Conservation (phyloP, 2,797 vertebrate species). For the Scleropages formosus region DNA sequence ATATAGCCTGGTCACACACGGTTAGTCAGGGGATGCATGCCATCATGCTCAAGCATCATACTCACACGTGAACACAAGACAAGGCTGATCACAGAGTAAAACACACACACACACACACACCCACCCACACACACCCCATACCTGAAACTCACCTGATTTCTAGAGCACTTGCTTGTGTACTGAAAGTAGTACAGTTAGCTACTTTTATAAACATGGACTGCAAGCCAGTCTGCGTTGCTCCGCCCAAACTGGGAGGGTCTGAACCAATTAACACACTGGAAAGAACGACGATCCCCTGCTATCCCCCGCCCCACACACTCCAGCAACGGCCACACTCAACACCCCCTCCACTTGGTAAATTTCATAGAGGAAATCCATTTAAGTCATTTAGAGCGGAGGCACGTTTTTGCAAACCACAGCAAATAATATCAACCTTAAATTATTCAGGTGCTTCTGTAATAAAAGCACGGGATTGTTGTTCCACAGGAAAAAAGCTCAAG, state of each 20-base stretch:
- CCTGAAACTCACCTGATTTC: constrained; percentile 79
- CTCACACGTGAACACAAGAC: constrained; percentile 29
- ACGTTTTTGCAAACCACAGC: constrained; percentile 72
- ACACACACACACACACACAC: constrained; percentile 13
- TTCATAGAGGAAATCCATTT: constrained; percentile 83
- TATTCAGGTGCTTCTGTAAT: constrained; percentile 83
- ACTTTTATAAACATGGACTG: constrained; percentile 70
- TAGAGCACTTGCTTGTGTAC: constrained; percentile 75
- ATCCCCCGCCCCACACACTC: constrained; percentile 34
- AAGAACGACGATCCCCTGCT: constrained; percentile 48
- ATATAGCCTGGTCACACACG: neutral
- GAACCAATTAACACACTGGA: constrained; percentile 77
- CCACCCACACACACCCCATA: constrained; percentile 27
- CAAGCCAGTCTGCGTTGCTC: constrained; percentile 56
- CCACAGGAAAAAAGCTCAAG: constrained; percentile 66
- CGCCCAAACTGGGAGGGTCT: constrained; percentile 84
- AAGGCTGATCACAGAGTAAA: constrained; percentile 23
- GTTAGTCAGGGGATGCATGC: constrained; percentile 32
- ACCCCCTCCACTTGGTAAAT: constrained; percentile 59
- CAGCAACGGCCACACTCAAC: constrained; percentile 53
- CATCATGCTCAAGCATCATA: constrained; percentile 31
- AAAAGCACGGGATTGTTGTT: constrained; percentile 83
- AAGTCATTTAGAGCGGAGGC: constrained; percentile 76
- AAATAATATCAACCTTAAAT: constrained; percentile 86
- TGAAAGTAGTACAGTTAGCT: constrained; percentile 51